Conservation (phyloP, 1,140 invertebrate genomes). For the Colletes latitarsis region DNA sequence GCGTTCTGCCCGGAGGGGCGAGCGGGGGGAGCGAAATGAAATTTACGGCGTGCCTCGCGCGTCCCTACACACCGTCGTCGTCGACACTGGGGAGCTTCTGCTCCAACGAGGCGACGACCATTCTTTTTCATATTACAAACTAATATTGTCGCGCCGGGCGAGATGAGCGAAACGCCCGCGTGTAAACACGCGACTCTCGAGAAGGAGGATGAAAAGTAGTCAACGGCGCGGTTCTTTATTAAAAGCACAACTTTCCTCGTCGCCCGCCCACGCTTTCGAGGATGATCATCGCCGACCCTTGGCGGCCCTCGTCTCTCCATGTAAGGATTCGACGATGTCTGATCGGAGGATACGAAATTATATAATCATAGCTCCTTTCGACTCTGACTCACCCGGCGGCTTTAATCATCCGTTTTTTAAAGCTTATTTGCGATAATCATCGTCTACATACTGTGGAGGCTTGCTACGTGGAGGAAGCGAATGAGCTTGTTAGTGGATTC, state of each 20-base stretch:
- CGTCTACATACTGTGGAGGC: too few species aligned
- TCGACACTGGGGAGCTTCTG: not conserved
- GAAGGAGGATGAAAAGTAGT: not conserved
- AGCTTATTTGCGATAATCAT: not conserved
- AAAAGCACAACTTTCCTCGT: slow-evolving; percentile 31
- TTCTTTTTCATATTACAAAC: slow-evolving; percentile 43
- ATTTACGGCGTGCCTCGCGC: slow-evolving; percentile 9
- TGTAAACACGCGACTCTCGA: slow-evolving; percentile 16
- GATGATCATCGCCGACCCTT: not conserved
- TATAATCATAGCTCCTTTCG: slow-evolving; percentile 4
- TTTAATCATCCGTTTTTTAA: not conserved
- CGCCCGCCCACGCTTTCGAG: not conserved
- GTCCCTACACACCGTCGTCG: not conserved
- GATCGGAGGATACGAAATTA: slow-evolving; percentile 13
- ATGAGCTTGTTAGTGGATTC: too few species aligned
- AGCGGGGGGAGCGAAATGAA: slow-evolving; percentile 5
- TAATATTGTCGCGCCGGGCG: slow-evolving; percentile 21
- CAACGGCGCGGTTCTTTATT: slow-evolving; percentile 45
- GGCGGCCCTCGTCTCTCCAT: not conserved
- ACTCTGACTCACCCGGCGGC: slow-evolving; percentile 12
- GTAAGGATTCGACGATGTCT: slow-evolving; percentile 27
- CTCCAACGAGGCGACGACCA: slow-evolving; percentile 8
- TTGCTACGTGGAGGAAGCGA: too few species aligned
- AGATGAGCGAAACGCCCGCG: slow-evolving; percentile 21
- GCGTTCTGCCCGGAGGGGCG: not conserved